Conservation (phyloP, 2,113 vertebrate species). For the Labeo catla region DNA sequence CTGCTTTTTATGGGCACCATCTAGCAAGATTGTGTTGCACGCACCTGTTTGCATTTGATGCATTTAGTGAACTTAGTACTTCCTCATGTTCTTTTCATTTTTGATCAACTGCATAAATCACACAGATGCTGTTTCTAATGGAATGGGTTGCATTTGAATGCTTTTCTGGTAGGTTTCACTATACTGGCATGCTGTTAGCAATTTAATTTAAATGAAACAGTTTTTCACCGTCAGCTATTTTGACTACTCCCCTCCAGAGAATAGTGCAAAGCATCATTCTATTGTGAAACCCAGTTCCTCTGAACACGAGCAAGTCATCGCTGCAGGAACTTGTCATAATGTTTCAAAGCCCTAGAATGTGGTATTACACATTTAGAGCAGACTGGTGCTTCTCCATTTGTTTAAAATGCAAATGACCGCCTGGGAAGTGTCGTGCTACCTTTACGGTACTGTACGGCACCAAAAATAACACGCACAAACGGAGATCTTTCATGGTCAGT, state of each 20-base stretch:
- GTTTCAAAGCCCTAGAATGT: not conserved
- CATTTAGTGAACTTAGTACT: conserved; percentile 6
- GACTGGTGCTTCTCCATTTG: conserved; percentile 27
- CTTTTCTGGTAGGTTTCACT: not conserved
- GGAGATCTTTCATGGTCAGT: not conserved
- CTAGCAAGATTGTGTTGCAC: not conserved
- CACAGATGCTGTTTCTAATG: not conserved
- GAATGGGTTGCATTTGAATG: not conserved
- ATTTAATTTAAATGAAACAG: not conserved
- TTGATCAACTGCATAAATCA: not conserved
- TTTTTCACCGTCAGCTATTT: not conserved
- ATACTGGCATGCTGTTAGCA: not conserved
- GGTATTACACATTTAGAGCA: not conserved
- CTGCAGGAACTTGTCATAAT: not conserved
- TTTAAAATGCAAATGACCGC: conserved; percentile 34
- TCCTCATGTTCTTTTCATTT: not conserved
- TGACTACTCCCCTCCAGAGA: not conserved
- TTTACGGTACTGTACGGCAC: not conserved
- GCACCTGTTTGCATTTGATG: not conserved
- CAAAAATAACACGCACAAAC: not conserved
- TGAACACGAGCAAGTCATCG: not conserved
- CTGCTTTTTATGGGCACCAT: not conserved
- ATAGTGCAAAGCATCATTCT: not conserved
- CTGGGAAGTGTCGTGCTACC: conserved; percentile 15
- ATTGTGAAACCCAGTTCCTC: conserved; percentile 19